phyloP scores from a whole-genome alignment of 1,140 invertebrate genomes.

The Callitettix versicolor region DNA sequence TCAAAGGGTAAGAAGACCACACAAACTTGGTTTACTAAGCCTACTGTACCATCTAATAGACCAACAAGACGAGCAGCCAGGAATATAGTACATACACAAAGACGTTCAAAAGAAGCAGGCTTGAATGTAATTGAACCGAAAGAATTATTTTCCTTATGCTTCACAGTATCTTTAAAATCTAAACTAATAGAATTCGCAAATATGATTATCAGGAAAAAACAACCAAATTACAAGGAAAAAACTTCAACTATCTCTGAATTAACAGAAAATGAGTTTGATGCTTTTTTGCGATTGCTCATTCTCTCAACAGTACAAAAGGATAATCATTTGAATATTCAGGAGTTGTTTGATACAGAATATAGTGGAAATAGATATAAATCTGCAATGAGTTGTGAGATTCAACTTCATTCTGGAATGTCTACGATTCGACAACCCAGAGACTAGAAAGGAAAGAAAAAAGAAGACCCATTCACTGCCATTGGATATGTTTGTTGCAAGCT shows the following conservation, averaged over 20 bases:
- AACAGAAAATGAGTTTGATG: constrained; percentile 15
- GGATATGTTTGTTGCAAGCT: constrained; percentile 17
- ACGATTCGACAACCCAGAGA: constrained; percentile 22
- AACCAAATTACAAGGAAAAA: background rate
- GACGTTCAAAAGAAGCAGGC: constrained; percentile 8
- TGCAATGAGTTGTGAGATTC: constrained; percentile 22
- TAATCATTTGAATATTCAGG: constrained; percentile 12
- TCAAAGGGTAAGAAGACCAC: constrained; percentile 8
- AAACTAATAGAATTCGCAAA: constrained; percentile 11
- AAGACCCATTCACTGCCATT: constrained; percentile 21
- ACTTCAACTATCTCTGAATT: constrained; percentile 5
- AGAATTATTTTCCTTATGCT: constrained; percentile 7
- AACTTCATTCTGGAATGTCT: constrained; percentile 19
- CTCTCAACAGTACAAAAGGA: constrained; percentile 12
- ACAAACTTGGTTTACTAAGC: constrained; percentile 9
- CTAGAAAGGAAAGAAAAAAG: constrained; percentile 17
- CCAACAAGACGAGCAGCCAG: constrained; percentile 3
- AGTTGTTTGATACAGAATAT: constrained; percentile 16
- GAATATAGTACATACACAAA: constrained; percentile 4
- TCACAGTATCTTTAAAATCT: too few relatives aligned
- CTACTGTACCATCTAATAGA: constrained; percentile 7
- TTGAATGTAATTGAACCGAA: constrained; percentile 3
- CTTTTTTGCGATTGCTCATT: constrained; percentile 12
- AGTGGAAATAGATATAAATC: constrained; percentile 17
- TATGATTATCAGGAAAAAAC: constrained; percentile 5